Evolutionary conservation across 2,888 invertebrate species (phyloP), one percentile per base, ranked within the genome.

Genomic region (Empis livida): DNA sequence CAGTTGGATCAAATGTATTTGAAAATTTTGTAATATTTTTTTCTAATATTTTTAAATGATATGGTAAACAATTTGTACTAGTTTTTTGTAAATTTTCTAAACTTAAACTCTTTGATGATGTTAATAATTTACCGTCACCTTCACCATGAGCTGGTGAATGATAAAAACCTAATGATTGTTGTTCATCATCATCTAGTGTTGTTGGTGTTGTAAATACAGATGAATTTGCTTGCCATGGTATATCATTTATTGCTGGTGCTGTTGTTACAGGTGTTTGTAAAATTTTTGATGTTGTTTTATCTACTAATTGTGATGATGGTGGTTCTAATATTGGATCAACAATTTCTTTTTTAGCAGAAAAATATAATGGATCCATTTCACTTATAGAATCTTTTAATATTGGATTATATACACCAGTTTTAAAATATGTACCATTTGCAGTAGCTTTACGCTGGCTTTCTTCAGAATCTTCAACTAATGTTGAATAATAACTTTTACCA

Each of bases 331-430:
- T 43, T 4, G 50, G 42, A 30, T 49, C 45, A 27, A 47, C 30
- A 15, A 31, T 14, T n/a, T 49, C 47, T 23, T 49, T 48, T 42
- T 45, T 48, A 3, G 31, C 44, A 8, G 13, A 16, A 17, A 39
- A 39, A 37, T 44, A 20, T 15, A 30, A 8, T 27, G 8, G 30
- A 37, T 38, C 15, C 10, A n/a, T 11, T 20, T 32, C 23, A n/a
- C n/a, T 46, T 17, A 14, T 47, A 10, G 47, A 44, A 30, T 63
- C 60, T 46, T 61, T 64, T 46, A 61, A 59, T 9, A 67, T 58
- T 1, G 68, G 68, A 49, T 63, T 63, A 51, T 68, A 68, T 14
- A 67, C 64, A 38, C 70, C 68, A 2, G 68, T 65, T 38, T 65
- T 67, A 10, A 69, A 56, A 43, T 68, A 68, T 0, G 66, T 64